Conservation (phyloP, 2,113 vertebrate genomes). For the Perca schrenkii region DNA sequence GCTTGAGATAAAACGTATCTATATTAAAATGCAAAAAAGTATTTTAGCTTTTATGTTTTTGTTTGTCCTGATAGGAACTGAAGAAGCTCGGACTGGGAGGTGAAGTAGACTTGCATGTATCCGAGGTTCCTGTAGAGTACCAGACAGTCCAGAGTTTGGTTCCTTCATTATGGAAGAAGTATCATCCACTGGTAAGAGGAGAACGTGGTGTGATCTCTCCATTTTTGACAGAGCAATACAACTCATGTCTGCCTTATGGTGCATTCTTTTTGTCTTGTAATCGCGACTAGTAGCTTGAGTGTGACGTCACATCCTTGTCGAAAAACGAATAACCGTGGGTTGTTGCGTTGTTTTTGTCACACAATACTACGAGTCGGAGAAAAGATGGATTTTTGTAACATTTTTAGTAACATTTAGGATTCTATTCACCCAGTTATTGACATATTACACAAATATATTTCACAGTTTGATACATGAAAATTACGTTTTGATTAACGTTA, state of each 20-base stretch:
- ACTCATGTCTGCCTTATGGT: not conserved
- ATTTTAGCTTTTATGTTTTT: conserved; percentile 7
- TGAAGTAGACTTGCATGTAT: conserved; percentile 90
- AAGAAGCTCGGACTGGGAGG: conserved; percentile 92
- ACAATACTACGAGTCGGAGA: too few relatives aligned
- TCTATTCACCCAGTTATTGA: too few relatives aligned
- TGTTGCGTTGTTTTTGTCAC: too few relatives aligned
- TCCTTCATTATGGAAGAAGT: conserved; percentile 92
- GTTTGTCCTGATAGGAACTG: conserved; percentile 86
- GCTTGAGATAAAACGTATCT: not conserved
- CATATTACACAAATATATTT: too few relatives aligned
- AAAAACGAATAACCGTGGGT: too few relatives aligned
- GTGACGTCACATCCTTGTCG: too few relatives aligned
- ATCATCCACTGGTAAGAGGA: conserved; percentile 90
- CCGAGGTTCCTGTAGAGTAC: conserved; percentile 96
- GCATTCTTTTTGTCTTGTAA: too few relatives aligned
- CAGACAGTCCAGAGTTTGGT: conserved; percentile 92
- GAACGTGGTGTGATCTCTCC: not conserved
- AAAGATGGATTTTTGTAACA: too few relatives aligned
- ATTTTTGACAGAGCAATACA: not conserved
- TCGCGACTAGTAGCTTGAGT: too few relatives aligned
- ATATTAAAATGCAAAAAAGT: not conserved
- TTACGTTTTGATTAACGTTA: too few relatives aligned
- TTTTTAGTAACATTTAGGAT: too few relatives aligned
- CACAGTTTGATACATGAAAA: too few relatives aligned